Base-by-base conservation (phyloP, 2,888 invertebrate species). In the Sesamia inferens region DNA sequence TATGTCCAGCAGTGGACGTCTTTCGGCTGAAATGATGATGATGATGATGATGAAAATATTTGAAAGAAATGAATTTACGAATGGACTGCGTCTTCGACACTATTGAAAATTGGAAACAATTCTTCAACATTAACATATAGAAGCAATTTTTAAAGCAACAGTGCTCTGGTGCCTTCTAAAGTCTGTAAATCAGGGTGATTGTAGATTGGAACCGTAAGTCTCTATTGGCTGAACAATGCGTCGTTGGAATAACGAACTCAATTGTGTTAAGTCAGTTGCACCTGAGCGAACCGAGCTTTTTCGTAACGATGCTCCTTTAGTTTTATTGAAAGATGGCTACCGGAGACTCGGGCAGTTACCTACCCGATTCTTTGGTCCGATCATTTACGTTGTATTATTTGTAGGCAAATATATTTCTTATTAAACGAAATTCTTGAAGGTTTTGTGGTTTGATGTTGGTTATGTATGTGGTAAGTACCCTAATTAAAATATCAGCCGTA, bases 211-310 rank as follows among this genome's bases (percentile, higher is more conserved):
- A 86, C 87, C 87, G 85, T 88, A 86, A 88, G 90, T 88, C 87
- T 89, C 87, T 85, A 88, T 90, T 87, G 88, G 87, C 84, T 82
- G 91, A 91, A 92, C 91, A 93, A 93, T 92, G 88, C 88, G 85
- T 86, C 87, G 84, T 80, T 83, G 88, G 88, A 93, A 93, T 93
- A 93, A 93, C 92, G 93, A 94, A 92, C 91, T 93, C 91, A 92
- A 93, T 93, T 93, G 91, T 92, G 88, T 91, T 92, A 92, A 90
- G 90, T 88, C 89, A 82, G 85, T 88, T 90, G 92, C 90, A 91
- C 88, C 90, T 88, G 88, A 86, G 83, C 78, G 81, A 81, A 76
- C 75, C 79, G 68, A 84, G 80, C 78, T 85, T 78, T 86, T 85
- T 84, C 80, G 79, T 81, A 85, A 85, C 79, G 79, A 75, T 57